Evolutionary conservation across 2,888 invertebrate genomes (phyloP).

Genomic region (Yponomeuta sedellus): DNA sequence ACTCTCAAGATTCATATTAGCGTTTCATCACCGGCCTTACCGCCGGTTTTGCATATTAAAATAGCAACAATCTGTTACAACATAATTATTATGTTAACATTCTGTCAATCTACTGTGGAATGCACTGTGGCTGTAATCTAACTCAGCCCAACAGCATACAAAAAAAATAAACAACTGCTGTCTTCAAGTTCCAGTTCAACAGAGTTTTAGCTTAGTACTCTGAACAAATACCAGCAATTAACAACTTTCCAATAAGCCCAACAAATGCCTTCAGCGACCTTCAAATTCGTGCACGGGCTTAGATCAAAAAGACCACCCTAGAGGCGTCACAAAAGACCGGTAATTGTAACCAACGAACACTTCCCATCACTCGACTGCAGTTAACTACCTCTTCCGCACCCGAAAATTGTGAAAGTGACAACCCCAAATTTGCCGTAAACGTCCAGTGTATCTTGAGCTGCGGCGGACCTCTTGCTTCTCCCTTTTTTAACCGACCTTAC

Average conservation of each 20-base stretch:
- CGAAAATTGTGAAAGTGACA: conserved; percentile 17
- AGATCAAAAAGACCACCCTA: neutral
- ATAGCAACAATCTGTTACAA: too few relatives aligned
- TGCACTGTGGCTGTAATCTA: too few relatives aligned
- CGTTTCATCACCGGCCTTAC: too few relatives aligned
- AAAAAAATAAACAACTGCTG: too few relatives aligned
- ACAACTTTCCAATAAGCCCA: neutral
- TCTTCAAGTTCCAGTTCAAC: too few relatives aligned
- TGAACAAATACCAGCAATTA: too few relatives aligned
- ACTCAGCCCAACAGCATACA: too few relatives aligned
- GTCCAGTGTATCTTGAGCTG: conserved; percentile 8
- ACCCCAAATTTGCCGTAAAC: conserved; percentile 16
- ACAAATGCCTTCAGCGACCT: neutral
- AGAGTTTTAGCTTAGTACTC: too few relatives aligned
- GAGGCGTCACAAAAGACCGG: neutral
- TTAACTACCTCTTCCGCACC: conserved; percentile 12
- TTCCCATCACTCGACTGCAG: conserved; percentile 13
- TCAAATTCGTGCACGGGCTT: neutral
- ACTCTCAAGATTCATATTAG: too few relatives aligned
- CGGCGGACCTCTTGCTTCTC: neutral
- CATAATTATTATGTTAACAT: too few relatives aligned
- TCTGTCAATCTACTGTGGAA: too few relatives aligned
- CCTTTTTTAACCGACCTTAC: neutral
- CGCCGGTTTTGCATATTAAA: too few relatives aligned
- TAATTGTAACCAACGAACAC: conserved; percentile 7